Evolutionary conservation across 53 echinoderm and acorn worm genomes (phyloP), one percentile per base, ranked within the genome.

Genomic region (Echinometra lucunter): DNA sequence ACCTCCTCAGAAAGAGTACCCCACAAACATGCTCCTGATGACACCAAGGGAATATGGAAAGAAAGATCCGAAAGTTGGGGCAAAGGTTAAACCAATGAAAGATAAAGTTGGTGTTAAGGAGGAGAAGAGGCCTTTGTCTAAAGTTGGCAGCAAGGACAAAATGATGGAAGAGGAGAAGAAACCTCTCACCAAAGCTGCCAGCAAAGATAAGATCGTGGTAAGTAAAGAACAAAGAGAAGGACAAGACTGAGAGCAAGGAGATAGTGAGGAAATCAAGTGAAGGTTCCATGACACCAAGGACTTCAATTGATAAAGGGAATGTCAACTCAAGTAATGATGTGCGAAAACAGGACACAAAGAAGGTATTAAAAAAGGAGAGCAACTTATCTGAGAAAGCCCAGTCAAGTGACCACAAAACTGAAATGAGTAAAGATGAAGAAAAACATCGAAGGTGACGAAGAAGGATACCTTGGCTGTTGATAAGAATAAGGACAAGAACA

Each of bases 11-110:
- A 82, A 94, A 63, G 85, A 96, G 58, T 92, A 96, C 47, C 96
- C 96, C 25, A 96, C 96, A 63, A 96, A 96, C 55, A 96, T 96
- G 96, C 89, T 96, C n/a, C 66, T 96, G 49, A 81, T 92, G 57
- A 88, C 96, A 88, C 95, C 96, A 58, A 94, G 92, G 55, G 95
- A 96, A 34, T 89, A 80, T 87, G 83, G 88, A 10, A 95, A 92
- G 63, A 96, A 96, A 35, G 94, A 94, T 63, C 85, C 82, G 0
- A 94, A 94, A 83, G 69, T 96, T 57, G 88, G 91, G 27, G 92
- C 91, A 55, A 96, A 96, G 88, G 83, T 92, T 13, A 95, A 88
- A 90, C 58, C 96, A 7, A 45, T 70, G 0, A 94, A 94, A 53
- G 94, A 94, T 53, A 89, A 94, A 70, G 34, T 53, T 25, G 57